Base-by-base conservation (phyloP, 2,113 vertebrate species). In the Rhinopomastus cyanomelas region DNA sequence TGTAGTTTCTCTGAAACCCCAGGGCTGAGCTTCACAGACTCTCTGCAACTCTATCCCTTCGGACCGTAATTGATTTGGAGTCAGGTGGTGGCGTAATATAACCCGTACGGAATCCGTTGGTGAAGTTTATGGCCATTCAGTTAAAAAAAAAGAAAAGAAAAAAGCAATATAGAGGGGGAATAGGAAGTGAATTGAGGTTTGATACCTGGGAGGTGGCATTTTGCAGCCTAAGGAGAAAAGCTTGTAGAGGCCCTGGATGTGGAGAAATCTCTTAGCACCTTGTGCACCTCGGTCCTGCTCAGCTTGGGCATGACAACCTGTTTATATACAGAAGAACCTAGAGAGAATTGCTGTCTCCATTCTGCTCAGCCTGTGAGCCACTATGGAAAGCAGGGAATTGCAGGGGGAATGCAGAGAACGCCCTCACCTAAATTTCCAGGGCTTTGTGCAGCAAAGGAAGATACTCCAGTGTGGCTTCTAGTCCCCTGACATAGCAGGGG, bases 11-110 rank as follows among this genome's bases (percentile, higher is more conserved):
- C 88, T 95, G 90, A 94, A 92, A 93, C 90, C 74, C 92, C 87
- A 87, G 88, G 91, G 81, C 91, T 92, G 93, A 90, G 90, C 94
- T 95, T 94, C 51, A 46, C 92, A 95, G 91, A 82, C 89, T 94
- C 84, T 81, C 78, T 93, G 92, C 94, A 94, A 92, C 72, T 94
- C 92, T 94, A 94, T 95, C 95, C 94, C 86, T 88, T 94, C 81
- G 90, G 94, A 86, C 94, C 90, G 90, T 90, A 94, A 94, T 95
- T 96, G 92, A 93, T 96, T 93, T 94, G 95, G 94, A 94, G 92
- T 95, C 86, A 93, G 95, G 88, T 96, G 92, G 92, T 93, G 88
- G 66, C 95, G 95, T 96, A 95, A 96, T 87, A 93, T 92, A 95
- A 95, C 94, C 89, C 80, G 0, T 89, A 85, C 74, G 91, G 89